Evolutionary conservation across 1,140 invertebrate genomes (phyloP).

Genomic region (Leptinotarsa undecemlineata): DNA sequence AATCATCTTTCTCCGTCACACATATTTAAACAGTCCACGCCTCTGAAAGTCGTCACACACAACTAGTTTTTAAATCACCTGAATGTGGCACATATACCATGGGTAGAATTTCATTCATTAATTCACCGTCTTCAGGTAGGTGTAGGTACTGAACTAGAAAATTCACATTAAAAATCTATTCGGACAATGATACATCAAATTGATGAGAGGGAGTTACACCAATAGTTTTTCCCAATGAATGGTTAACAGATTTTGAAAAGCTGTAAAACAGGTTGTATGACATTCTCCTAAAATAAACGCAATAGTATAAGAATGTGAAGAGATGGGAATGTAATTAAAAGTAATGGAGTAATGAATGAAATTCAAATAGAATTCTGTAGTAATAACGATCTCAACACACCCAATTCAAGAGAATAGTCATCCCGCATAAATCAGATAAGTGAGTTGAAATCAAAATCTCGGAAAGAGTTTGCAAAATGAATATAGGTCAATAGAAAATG

Average conservation of each 20-base stretch:
- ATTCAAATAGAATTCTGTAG: too few relatives aligned
- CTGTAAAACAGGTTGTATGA: neutral
- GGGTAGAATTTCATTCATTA: neutral
- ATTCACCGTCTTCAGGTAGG: neutral
- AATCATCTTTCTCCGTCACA: too few relatives aligned
- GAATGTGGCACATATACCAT: neutral
- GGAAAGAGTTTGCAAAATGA: too few relatives aligned
- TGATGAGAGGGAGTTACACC: neutral
- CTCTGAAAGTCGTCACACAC: neutral
- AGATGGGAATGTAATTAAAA: too few relatives aligned
- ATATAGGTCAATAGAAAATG: too few relatives aligned
- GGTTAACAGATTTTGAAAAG: neutral
- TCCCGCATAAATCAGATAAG: too few relatives aligned
- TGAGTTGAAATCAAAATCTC: too few relatives aligned
- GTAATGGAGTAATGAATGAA: too few relatives aligned
- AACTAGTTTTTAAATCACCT: conserved; percentile 3
- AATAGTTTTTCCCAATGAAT: neutral
- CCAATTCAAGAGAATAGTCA: too few relatives aligned
- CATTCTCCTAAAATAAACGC: too few relatives aligned
- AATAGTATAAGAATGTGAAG: too few relatives aligned
- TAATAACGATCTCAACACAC: too few relatives aligned
- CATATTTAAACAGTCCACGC: neutral
- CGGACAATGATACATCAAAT: neutral
- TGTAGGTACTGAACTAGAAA: conserved; percentile 3
- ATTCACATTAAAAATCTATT: conserved; percentile 1